phyloP scores from a whole-genome alignment of 2,113 vertebrate genomes.

The Himantopus leucocephalus region DNA sequence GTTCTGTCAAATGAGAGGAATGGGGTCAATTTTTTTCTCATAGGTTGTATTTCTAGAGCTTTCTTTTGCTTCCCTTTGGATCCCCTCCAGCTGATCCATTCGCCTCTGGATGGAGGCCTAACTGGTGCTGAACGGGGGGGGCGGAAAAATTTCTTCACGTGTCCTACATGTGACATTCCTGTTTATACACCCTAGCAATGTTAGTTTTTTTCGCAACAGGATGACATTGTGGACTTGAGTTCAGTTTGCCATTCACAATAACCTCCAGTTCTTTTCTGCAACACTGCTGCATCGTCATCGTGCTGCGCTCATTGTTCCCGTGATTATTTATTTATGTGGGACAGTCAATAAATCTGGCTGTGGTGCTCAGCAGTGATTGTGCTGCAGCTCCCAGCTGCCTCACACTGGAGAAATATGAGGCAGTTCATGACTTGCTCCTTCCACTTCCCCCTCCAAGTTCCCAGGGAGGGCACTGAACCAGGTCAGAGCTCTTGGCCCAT shows the following conservation, averaged over 20 bases:
- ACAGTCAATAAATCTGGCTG: constrained; percentile 29
- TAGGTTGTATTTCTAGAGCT: not conserved
- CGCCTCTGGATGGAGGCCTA: not conserved
- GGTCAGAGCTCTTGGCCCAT: not conserved
- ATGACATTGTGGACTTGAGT: constrained; percentile 43
- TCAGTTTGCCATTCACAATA: constrained; percentile 39
- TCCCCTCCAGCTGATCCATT: not conserved
- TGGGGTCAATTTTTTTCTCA: not conserved
- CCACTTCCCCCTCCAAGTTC: not conserved
- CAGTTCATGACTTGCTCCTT: not conserved
- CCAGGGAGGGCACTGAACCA: constrained; percentile 21
- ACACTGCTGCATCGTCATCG: not conserved
- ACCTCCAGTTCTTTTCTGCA: constrained; percentile 32
- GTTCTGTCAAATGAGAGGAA: not conserved
- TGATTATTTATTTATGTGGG: constrained; percentile 41
- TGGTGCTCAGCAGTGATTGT: not conserved
- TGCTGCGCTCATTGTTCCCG: constrained; percentile 20
- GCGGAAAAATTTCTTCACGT: not conserved
- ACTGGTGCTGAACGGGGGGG: not conserved
- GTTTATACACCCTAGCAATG: constrained; percentile 33
- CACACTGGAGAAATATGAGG: not conserved
- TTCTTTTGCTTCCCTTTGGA: constrained; percentile 36
- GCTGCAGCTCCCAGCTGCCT: not conserved
- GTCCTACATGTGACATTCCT: constrained; percentile 6
- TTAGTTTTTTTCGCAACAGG: constrained; percentile 65